Evolutionary conservation across 2,888 invertebrate genomes (phyloP), one percentile per base, ranked within the genome.

Genomic region (Apamea monoglypha): DNA sequence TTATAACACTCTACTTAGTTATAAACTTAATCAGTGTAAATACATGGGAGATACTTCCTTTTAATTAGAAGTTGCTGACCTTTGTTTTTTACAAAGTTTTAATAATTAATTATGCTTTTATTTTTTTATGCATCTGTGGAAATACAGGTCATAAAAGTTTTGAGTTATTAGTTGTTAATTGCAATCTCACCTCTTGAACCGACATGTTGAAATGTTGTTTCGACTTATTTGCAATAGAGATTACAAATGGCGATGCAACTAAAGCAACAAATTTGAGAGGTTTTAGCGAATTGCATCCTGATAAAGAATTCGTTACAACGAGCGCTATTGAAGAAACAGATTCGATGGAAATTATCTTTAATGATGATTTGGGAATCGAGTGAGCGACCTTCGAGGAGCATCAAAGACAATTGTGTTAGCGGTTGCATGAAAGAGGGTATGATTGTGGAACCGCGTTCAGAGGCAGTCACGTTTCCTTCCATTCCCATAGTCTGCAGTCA

Each of bases 401-500:
- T 85, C 80, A 85, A 80, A 86, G 73, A 80, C 78, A 82, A 86
- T 83, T 78, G 74, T 76, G 72, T 83, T 73, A 63, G 75, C 74
- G 76, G 81, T 82, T 82, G 85, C 74, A 80, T 68, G 79, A 82
- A 84, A 84, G 81, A 81, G 79, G 82, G 73, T 70, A 77, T 86
- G 81, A 79, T 86, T 89, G 85, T 86, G 78, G 84, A 87, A 90
- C 81, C 83, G 84, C 84, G 84, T 81, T 78, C 72, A 53, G 76
- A 84, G 82, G 82, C 76, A 84, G 87, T 91, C 91, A 91, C 91
- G 91, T 86, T 87, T 87, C 78, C 73, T 73, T 79, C 74, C 78
- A 80, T 90, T 91, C 91, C 87, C 90, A 90, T 85, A 74, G 81
- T 61, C 76, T 72, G 50, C 64, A 29, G 61, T 18, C 14, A 74